A percentile compares a stretch with the other conserved stretches of the same genome.
Evolutionary conservation across 1,140 invertebrate genomes (phyloP).

Genomic region (Limonius californicus): DNA sequence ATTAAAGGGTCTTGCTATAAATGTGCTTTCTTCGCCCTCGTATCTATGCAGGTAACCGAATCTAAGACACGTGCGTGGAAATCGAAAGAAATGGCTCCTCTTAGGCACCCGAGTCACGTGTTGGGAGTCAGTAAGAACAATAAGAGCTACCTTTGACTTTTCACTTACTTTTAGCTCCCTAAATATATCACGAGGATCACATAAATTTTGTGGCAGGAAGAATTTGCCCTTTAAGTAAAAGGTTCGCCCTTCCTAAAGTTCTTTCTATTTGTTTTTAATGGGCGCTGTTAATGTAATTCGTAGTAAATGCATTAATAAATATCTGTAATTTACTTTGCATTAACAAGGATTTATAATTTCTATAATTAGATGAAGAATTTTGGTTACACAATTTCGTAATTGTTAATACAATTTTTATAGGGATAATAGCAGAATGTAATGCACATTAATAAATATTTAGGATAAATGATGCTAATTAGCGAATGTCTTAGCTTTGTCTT

Average conservation of each 20-base stretch:
- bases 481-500: too few species aligned
- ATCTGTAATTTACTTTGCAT: too few species aligned
- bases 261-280: too few species aligned
- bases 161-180: slow-evolving; percentile 21
- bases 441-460: too few species aligned
- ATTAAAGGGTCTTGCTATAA: slow-evolving; percentile 3
- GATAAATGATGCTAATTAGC: too few species aligned
- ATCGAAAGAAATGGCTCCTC: slow-evolving; percentile 13
- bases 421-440: too few species aligned
- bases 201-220: slow-evolving; percentile 1
- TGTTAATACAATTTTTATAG: too few species aligned
- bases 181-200: slow-evolving; percentile 21
- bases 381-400: too few species aligned
- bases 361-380: too few species aligned
- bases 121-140: slow-evolving; percentile 21
- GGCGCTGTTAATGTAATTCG: too few species aligned
- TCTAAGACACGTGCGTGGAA: slow-evolving; percentile 20
- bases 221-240: not conserved
- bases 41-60: slow-evolving; percentile 21
- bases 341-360: too few species aligned
- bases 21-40: not conserved
- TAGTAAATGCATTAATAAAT: too few species aligned
- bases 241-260: not conserved
- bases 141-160: slow-evolving; percentile 27
- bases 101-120: slow-evolving; percentile 22